Evolutionary conservation across 1,140 invertebrate genomes (phyloP).

Genomic region (Bemisia tabaci): DNA sequence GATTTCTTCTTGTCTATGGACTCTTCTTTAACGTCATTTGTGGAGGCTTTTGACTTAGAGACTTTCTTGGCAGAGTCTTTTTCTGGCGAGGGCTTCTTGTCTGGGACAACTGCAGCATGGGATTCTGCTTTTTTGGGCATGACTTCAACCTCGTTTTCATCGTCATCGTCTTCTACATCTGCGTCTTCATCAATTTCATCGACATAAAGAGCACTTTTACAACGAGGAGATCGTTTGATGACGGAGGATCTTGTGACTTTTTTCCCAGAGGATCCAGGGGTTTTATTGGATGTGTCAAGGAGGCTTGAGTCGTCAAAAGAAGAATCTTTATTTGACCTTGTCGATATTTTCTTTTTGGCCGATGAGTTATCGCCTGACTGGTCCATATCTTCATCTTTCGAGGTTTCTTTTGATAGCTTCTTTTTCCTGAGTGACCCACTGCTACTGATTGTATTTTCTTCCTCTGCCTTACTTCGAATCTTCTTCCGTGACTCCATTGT

Average conservation of each 20-base stretch:
- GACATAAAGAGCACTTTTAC: not conserved
- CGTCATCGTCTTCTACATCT: not conserved
- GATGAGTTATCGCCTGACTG: not conserved
- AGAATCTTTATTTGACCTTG: not conserved
- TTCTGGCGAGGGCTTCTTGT: not conserved
- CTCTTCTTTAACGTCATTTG: not conserved
- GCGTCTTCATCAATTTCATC: not conserved
- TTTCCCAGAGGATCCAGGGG: not conserved
- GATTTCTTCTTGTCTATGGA: not conserved
- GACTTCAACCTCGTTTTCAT: not conserved
- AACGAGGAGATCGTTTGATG: not conserved
- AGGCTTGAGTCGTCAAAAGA: not conserved
- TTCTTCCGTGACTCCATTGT: not conserved
- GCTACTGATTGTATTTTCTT: not conserved
- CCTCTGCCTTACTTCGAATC: not conserved
- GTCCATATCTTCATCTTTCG: not conserved
- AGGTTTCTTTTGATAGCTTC: not conserved
- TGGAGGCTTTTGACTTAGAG: not conserved
- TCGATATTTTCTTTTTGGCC: not conserved
- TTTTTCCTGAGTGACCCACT: not conserved
- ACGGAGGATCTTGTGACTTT: not conserved
- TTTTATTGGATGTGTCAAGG: not conserved
- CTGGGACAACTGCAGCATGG: not conserved
- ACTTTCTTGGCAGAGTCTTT: not conserved
- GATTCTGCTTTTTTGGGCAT: not conserved